Percentiles rank a stretch among this genome's conserved stretches.
phyloP scores from a whole-genome alignment of 2,888 invertebrate species.

The Tipula vernalis region DNA sequence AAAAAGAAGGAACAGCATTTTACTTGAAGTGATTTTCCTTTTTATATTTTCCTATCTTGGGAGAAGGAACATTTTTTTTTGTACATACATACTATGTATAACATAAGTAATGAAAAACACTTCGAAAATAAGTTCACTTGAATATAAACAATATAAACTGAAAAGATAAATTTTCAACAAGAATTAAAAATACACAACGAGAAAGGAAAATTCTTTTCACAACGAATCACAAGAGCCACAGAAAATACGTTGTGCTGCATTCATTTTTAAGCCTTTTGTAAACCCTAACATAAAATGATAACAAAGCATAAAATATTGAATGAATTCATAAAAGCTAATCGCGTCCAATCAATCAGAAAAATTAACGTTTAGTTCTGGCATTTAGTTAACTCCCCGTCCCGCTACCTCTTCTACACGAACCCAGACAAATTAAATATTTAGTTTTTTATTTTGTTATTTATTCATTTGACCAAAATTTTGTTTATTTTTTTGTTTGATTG shows the following conservation, averaged over 20 bases:
- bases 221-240: not conserved
- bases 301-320: not conserved
- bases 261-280: not conserved
- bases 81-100: not conserved
- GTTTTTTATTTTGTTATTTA: not conserved
- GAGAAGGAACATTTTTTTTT: not conserved
- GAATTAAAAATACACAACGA: not conserved
- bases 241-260: not conserved
- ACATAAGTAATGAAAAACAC: not conserved
- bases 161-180: conserved; percentile 4
- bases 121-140: not conserved
- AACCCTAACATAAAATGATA: not conserved
- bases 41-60: not conserved
- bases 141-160: not conserved
- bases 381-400: too few relatives aligned
- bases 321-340: not conserved
- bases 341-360: not conserved
- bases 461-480: too few relatives aligned
- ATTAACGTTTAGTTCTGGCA: not conserved
- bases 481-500: not conserved
- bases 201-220: not conserved
- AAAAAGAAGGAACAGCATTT: not conserved
- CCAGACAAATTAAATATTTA: not conserved
- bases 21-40: not conserved
- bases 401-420: too few relatives aligned